These are phyloP conservation scores for Venturia canescens DNA, from an alignment of 1,140 invertebrate species.

Conservation along the genomic window DNA sequence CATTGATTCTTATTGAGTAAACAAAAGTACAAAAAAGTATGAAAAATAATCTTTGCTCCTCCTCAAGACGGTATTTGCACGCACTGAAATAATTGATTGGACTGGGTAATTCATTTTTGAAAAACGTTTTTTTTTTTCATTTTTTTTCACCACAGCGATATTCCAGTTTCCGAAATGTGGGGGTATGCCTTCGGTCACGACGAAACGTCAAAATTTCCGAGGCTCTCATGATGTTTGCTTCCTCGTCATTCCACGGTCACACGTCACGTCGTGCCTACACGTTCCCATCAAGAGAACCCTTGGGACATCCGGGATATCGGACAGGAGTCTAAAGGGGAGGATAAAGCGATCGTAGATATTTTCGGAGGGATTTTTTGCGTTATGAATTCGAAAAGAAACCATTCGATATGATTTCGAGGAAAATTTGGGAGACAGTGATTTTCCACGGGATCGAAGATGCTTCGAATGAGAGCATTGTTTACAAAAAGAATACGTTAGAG, in stretches of 20 bases:
- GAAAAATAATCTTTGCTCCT: no score
- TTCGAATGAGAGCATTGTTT: background rate
- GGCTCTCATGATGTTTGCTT: constrained; percentile 17
- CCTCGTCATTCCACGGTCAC: constrained; percentile 38
- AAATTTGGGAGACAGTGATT: background rate
- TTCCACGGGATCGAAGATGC: no score
- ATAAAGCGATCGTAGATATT: background rate
- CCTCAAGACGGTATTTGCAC: background rate
- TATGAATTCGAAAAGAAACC: background rate
- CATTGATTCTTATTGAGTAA: no score
- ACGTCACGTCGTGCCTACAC: constrained; percentile 33
- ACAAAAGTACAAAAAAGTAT: no score
- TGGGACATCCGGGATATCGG: constrained; percentile 43
- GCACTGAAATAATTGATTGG: background rate
- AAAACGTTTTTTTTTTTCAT: background rate
- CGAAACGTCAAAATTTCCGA: constrained; percentile 29
- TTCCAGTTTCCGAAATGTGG: background rate
- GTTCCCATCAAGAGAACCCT: constrained; percentile 34
- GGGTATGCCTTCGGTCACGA: background rate
- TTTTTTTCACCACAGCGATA: background rate
- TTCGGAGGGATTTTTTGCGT: background rate
- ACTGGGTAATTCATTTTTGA: background rate
- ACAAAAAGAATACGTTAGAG: background rate
- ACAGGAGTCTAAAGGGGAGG: background rate
- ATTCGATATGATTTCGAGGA: background rate